Evolutionary conservation across 2,797 vertebrate genomes (phyloP).

Genomic region (Pelochelys cantorii): DNA sequence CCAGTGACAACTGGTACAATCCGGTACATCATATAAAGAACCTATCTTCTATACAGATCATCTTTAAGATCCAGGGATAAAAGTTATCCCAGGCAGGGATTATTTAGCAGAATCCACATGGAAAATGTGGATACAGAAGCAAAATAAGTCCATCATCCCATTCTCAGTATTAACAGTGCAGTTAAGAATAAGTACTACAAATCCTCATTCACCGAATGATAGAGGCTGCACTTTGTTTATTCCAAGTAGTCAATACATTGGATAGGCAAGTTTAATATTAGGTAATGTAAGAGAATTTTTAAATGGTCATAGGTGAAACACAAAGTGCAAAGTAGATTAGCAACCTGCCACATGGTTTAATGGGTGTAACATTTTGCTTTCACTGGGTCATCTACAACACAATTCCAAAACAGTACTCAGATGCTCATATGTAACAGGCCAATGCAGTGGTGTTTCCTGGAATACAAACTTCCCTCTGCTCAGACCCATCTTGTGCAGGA

Average conservation of each 20-base stretch:
- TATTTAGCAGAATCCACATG: not conserved
- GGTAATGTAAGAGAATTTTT: not conserved
- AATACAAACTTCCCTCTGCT: constrained; percentile 17
- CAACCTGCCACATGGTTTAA: not conserved
- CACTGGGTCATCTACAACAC: constrained; percentile 31
- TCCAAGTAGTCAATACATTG: not conserved
- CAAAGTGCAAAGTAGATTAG: not conserved
- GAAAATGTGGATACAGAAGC: not conserved
- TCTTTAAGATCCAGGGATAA: not conserved
- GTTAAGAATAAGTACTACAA: not conserved
- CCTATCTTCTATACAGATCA: not conserved
- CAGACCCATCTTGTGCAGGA: constrained; percentile 13
- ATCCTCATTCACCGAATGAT: not conserved
- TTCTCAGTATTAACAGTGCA: not conserved
- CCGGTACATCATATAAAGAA: not conserved
- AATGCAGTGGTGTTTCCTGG: constrained; percentile 31
- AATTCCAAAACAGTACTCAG: constrained; percentile 43
- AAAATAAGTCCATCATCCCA: not conserved
- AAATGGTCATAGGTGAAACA: not conserved
- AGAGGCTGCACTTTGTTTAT: not conserved
- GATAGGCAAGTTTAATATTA: not conserved
- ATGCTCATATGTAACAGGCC: constrained; percentile 8
- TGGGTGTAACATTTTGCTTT: constrained; percentile 6
- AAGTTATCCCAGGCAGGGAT: not conserved
- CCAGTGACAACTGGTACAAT: not conserved